Evolutionary conservation across 2,888 invertebrate genomes (phyloP).

Genomic region (Andrena hattorfiana): DNA sequence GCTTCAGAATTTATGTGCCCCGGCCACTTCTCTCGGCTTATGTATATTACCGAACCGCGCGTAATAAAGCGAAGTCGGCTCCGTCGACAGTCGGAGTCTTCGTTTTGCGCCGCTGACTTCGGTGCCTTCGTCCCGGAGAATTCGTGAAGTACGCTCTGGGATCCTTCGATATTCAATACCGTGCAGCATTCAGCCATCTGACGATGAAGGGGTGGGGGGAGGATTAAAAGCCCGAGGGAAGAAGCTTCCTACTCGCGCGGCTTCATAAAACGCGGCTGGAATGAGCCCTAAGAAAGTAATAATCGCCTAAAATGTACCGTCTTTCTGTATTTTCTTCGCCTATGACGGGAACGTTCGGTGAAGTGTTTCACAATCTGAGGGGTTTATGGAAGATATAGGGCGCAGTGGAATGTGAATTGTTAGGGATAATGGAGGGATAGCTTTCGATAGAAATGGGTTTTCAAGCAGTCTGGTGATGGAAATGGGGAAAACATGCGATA

Average conservation of each 20-base stretch:
- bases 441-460: neutral
- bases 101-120: neutral
- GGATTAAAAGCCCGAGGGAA: neutral
- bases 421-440: neutral
- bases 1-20: conserved; percentile 30
- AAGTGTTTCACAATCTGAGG: neutral
- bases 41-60: conserved; percentile 10
- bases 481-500: neutral
- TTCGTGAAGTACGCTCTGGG: neutral
- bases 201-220: too few species aligned
- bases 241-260: neutral
- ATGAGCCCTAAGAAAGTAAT: neutral
- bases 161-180: conserved; percentile 27
- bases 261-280: neutral
- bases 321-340: neutral
- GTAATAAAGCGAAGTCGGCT: conserved; percentile 23
- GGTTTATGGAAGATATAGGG: conserved; percentile 3
- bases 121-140: neutral
- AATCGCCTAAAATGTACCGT: neutral
- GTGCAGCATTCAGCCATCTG: conserved; percentile 2
- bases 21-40: neutral
- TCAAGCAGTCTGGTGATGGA: neutral
- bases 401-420: neutral
- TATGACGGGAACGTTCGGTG: neutral
- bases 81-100: neutral